Conservation (phyloP, 2,888 invertebrate genomes). For the Heliconius charithonia region DNA sequence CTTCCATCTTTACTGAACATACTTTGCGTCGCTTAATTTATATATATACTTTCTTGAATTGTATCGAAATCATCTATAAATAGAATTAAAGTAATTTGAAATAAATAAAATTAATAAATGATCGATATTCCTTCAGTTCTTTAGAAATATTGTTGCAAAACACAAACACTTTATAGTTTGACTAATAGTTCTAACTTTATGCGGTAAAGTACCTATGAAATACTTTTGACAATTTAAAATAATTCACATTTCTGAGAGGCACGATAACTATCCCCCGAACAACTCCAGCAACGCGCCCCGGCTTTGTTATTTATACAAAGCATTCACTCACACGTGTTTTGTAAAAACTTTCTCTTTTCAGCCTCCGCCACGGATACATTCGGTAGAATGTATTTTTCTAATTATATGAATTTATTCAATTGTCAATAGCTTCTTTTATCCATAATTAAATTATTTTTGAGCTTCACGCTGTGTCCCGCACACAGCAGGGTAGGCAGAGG, state of each 20-base stretch:
- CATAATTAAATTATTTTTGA: not conserved
- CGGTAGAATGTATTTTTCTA: no score
- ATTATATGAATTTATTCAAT: not conserved
- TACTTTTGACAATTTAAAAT: conserved; percentile 74
- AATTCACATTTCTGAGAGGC: conserved; percentile 74
- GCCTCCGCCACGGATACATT: conserved; percentile 21
- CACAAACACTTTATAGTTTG: not conserved
- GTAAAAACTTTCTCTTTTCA: conserved; percentile 67
- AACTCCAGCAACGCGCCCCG: conserved; percentile 67
- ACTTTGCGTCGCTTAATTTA: no score
- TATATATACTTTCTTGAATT: no score
- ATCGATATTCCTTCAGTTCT: no score
- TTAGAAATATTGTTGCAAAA: no score
- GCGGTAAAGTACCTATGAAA: not conserved
- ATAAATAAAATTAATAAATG: no score
- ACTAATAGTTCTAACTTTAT: not conserved
- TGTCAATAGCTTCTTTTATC: not conserved
- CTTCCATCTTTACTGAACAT: no score
- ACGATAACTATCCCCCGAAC: conserved; percentile 77
- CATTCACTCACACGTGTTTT: conserved; percentile 68
- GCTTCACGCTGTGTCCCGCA: no score
- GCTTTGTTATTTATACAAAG: conserved; percentile 77
- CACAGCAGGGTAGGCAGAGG: no score
- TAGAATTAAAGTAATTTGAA: no score
- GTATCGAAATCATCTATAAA: no score